These are phyloP conservation scores for Oncopodura yosiiana DNA, from an alignment of 1,140 invertebrate genomes.

Conservation along the genomic window DNA sequence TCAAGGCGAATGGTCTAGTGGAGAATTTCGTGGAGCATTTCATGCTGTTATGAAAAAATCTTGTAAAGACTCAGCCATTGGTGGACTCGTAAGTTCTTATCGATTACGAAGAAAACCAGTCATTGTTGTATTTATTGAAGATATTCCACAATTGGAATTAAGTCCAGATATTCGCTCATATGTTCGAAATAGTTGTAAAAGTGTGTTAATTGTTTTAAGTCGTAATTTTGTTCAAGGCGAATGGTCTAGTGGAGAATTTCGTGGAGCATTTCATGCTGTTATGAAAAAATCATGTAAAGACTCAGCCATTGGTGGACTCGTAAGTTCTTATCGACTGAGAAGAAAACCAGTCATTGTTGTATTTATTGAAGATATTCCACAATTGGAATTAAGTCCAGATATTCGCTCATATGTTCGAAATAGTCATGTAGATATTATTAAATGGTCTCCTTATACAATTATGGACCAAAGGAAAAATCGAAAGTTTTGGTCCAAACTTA, in stretches of 20 bases:
- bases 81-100: background rate
- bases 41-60: constrained; percentile 68
- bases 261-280: constrained; percentile 73
- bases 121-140: constrained; percentile 26
- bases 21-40: constrained; percentile 70
- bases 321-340: too few relatives aligned
- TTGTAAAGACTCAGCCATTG: background rate
- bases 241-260: constrained; percentile 75
- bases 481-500: constrained; percentile 27
- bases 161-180: constrained; percentile 25
- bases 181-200: constrained; percentile 25
- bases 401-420: constrained; percentile 20
- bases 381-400: constrained; percentile 23
- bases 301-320: background rate
- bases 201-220: constrained; percentile 70
- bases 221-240: constrained; percentile 77
- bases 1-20: constrained; percentile 77
- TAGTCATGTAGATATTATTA: too few relatives aligned
- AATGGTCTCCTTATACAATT: too few relatives aligned
- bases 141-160: constrained; percentile 15
- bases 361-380: constrained; percentile 22
- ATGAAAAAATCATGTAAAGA: constrained; percentile 48
- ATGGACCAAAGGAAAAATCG: constrained; percentile 12
- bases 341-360: constrained; percentile 22
- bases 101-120: constrained; percentile 1